These are phyloP conservation scores for Rhadina sibilatrix DNA, from an alignment of 2,113 vertebrate species.

Conservation along the genomic window DNA sequence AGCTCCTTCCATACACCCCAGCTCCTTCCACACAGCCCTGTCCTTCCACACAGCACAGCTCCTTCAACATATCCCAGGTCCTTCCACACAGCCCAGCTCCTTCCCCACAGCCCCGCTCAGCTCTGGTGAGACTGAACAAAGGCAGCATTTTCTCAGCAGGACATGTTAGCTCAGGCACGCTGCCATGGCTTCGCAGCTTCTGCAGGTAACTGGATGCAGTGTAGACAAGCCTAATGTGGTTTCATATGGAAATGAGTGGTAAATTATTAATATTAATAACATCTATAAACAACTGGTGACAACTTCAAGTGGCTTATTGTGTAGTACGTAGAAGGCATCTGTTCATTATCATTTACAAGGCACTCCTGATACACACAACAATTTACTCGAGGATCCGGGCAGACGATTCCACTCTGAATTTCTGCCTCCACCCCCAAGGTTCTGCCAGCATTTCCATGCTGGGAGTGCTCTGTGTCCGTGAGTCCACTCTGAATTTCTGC, in stretches of 20 bases:
- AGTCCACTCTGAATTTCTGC: background rate
- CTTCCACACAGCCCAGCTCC: background rate
- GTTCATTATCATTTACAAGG: conserved; percentile 52
- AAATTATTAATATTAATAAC: conserved; percentile 68
- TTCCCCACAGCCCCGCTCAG: accelerated
- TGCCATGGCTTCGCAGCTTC: background rate
- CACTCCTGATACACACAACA: background rate
- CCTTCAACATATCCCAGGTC: background rate
- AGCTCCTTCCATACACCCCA: background rate
- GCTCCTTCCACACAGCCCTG: background rate
- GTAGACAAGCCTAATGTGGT: conserved; percentile 45
- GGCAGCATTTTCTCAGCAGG: conserved; percentile 46
- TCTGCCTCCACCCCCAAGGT: background rate
- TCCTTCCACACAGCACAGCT: background rate
- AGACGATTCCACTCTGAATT: background rate
- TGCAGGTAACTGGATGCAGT: conserved; percentile 51
- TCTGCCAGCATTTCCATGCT: background rate
- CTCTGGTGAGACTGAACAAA: background rate
- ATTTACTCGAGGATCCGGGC: background rate
- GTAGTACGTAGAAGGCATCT: conserved; percentile 36
- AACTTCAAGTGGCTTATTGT: conserved; percentile 65
- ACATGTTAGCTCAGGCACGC: background rate
- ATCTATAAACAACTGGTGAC: conserved; percentile 60
- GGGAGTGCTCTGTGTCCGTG: background rate
- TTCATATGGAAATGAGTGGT: conserved; percentile 52